These are phyloP conservation scores for Zaprionus africanus DNA, from an alignment of 1,140 invertebrate species.

Conservation along the genomic window DNA sequence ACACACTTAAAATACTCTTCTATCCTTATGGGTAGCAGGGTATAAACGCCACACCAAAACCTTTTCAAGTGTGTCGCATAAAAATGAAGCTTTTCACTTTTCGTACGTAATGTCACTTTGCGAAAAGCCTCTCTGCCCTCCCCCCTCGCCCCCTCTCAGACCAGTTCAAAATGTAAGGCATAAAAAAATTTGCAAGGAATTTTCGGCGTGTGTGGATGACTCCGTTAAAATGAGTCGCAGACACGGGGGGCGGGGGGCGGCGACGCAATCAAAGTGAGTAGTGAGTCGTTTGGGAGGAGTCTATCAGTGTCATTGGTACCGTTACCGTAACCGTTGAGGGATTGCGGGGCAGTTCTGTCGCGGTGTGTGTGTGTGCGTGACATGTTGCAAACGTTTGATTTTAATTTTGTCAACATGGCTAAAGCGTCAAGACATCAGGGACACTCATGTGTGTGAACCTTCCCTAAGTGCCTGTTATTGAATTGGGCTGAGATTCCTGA, in stretches of 20 bases:
- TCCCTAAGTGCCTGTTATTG: conserved; percentile 6
- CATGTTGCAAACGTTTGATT: conserved; percentile 46
- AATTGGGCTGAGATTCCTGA: not conserved
- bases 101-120: conserved; percentile 37
- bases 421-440: conserved; percentile 29
- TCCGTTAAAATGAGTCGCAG: conserved; percentile 16
- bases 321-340: conserved; percentile 20
- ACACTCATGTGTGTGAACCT: not conserved
- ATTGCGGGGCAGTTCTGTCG: not conserved
- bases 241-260: not conserved
- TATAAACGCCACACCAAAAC: conserved; percentile 26
- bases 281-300: conserved; percentile 26
- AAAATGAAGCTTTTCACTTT: conserved; percentile 47
- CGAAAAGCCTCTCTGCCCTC: not conserved
- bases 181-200: conserved; percentile 32
- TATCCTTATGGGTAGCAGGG: not conserved
- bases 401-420: conserved; percentile 47
- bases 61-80: conserved; percentile 46
- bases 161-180: conserved; percentile 1
- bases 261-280: conserved; percentile 51
- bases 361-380: conserved; percentile 18
- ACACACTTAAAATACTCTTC: too few species aligned
- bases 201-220: conserved; percentile 20
- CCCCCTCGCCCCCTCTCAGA: not conserved
- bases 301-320: conserved; percentile 37